Evolutionary conservation across 2,888 invertebrate genomes (phyloP), one percentile per base, ranked within the genome.

Genomic region (Oeneis ivallda): DNA sequence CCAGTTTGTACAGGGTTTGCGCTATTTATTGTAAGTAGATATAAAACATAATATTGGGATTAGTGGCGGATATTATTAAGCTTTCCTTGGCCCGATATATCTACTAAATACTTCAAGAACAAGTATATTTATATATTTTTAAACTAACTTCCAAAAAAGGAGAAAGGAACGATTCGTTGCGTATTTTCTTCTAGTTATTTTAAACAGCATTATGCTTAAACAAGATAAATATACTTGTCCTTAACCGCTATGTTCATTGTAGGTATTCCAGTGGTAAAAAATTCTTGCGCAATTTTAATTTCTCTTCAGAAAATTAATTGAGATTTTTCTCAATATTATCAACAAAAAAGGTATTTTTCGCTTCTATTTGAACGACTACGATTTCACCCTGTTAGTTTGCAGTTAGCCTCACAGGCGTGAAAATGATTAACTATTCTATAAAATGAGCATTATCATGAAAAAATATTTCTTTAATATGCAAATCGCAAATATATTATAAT

Each of bases 401-500:
- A 49, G 61, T 11, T 66, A 67, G 69, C 69, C 69, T 67, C 57
- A 62, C 65, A 65, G 69, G 70, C 70, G 68, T 70, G 66, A 71
- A 68, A 62, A 74, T 78, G 79, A 83, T 77, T 45, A 15, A 57
- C 57, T 69, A 69, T 63, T 47, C 69, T 69, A 69, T 58, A 64
- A 57, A 83, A 85, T 85, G 82, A 87, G 85, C 87, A 83, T 84
- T 87, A 86, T 77, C 73, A 81, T 89, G 86, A 87, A 90, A 90
- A 90, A 89, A 89, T 89, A 89, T 84, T 81, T 83, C 76, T 83
- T 84, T 87, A 88, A 85, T 85, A 81, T 85, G 89, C 86, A 83
- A 86, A 88, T 85, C 81, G 83, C 84, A 86, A 84, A 83, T 87
- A 80, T 77, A 72, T 26, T 70, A 74, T 50, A 52, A 11, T 82